Evolutionary conservation across 1,140 invertebrate genomes (phyloP).

Genomic region (Triops longicaudatus): DNA sequence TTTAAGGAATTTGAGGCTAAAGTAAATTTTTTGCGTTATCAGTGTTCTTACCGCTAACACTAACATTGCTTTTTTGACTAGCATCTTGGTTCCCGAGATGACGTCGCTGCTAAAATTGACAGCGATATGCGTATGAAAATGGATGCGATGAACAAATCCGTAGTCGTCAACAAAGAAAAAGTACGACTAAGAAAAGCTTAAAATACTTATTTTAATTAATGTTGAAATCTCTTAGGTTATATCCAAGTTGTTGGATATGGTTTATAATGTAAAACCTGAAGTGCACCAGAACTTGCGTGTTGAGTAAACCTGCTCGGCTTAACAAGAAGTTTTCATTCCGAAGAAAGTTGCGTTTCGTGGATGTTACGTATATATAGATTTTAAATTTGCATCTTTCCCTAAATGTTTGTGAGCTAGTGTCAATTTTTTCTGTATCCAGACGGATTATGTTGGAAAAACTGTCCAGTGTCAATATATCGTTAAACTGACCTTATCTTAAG

Average conservation of each 20-base stretch:
- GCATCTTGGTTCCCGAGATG: constrained; percentile 86
- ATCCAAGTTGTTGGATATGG: constrained; percentile 65
- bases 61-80: constrained; percentile 39
- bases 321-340: background rate
- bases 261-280: constrained; percentile 82
- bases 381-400: background rate
- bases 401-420: background rate
- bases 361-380: constrained; percentile 12
- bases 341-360: background rate
- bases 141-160: constrained; percentile 74
- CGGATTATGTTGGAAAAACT: background rate
- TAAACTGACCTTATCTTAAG: background rate
- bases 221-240: constrained; percentile 56
- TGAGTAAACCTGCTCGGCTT: background rate
- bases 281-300: constrained; percentile 70
- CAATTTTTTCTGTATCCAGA: background rate
- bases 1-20: constrained; percentile 92
- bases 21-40: constrained; percentile 44
- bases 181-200: constrained; percentile 44
- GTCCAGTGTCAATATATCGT: constrained; percentile 9
- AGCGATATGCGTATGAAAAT: constrained; percentile 74
- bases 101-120: constrained; percentile 80
- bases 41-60: constrained; percentile 24
- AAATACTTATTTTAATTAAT: constrained; percentile 19
- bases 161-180: constrained; percentile 61